Evolutionary conservation across 2,888 invertebrate species (phyloP).

Genomic region (Ichneumoninae sp.): DNA sequence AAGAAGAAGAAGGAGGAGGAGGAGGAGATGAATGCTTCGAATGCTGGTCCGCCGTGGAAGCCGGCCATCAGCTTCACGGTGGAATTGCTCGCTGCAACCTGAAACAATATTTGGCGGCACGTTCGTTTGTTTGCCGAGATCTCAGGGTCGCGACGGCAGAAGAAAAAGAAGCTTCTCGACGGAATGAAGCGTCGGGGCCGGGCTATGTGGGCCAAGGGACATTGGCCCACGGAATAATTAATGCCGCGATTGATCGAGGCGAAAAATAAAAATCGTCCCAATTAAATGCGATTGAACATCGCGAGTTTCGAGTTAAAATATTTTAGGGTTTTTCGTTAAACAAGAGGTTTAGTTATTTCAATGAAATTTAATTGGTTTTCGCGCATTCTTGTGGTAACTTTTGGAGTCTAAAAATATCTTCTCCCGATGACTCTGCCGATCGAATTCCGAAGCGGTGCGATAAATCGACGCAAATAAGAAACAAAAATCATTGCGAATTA

Average conservation of each 20-base stretch:
- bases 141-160: slow-evolving; percentile 9
- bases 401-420: no score
- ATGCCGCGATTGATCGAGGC: slow-evolving; percentile 12
- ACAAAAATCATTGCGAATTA: no score
- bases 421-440: no score
- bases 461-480: slow-evolving; percentile 28
- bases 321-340: not conserved
- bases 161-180: slow-evolving; percentile 42
- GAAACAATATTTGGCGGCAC: slow-evolving; percentile 59
- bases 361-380: not conserved
- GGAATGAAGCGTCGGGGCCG: slow-evolving; percentile 41
- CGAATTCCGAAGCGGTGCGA: no score
- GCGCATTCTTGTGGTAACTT: no score
- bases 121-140: slow-evolving; percentile 56
- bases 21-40: slow-evolving; percentile 8
- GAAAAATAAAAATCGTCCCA: not conserved
- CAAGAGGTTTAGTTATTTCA: not conserved
- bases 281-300: not conserved
- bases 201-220: slow-evolving; percentile 60
- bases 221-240: slow-evolving; percentile 42
- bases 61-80: slow-evolving; percentile 26
- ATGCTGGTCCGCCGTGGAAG: not conserved
- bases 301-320: not conserved
- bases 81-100: slow-evolving; percentile 36
- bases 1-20: slow-evolving; percentile 17